phyloP scores from a whole-genome alignment of 2,888 invertebrate species.

The Scaptomyza parva region DNA sequence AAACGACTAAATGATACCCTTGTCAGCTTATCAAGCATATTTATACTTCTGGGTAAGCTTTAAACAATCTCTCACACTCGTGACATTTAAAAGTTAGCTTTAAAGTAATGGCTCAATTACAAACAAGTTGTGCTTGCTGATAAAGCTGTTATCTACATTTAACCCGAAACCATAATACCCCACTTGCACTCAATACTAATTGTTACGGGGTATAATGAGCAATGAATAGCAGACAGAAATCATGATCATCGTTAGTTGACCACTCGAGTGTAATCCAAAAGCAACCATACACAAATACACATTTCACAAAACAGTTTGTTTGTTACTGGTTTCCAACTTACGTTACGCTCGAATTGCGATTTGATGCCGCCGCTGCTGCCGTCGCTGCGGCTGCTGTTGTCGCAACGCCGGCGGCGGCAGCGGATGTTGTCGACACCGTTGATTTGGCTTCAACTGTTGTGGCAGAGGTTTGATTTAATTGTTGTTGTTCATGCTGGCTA shows the following conservation, averaged over 20 bases:
- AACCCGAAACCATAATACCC: neutral
- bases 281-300: constrained; percentile 31
- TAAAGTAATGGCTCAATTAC: no score
- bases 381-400: constrained; percentile 74
- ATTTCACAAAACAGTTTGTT: constrained; percentile 41
- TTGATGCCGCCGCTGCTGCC: constrained; percentile 83
- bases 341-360: constrained; percentile 88
- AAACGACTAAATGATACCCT: neutral
- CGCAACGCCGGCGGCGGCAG: constrained; percentile 55
- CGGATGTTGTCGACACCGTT: constrained; percentile 81
- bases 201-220: constrained; percentile 16
- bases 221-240: constrained; percentile 27
- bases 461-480: constrained; percentile 72
- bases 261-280: constrained; percentile 62
- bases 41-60: no score
- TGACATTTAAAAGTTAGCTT: no score
- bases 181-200: neutral
- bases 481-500: constrained; percentile 63
- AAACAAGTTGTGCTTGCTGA: no score
- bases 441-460: constrained; percentile 84
- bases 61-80: no score
- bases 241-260: constrained; percentile 30
- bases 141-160: neutral
- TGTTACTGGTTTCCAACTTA: constrained; percentile 83
- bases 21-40: neutral